Conservation (phyloP, 2,797 vertebrate species). For the Micropoecilia bifurca region DNA sequence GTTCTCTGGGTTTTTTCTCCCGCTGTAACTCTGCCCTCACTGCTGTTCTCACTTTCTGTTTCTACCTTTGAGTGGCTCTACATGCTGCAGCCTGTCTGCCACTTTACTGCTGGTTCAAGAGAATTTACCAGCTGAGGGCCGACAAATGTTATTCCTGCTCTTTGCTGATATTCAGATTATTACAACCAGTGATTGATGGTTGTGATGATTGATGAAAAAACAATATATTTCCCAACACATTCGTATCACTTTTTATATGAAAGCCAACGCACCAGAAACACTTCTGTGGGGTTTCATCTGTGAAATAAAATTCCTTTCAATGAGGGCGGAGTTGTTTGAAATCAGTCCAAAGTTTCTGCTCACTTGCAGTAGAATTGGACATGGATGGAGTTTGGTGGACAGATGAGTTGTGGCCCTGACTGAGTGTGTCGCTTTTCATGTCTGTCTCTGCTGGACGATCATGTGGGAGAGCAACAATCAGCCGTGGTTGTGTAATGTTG, state of each 20-base stretch:
- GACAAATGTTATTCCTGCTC: neutral
- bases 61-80: neutral
- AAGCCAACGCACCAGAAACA: neutral
- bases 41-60: neutral
- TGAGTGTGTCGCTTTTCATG: neutral
- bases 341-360: neutral
- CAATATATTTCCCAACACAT: neutral
- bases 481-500: neutral
- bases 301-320: neutral
- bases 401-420: neutral
- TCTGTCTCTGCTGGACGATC: neutral
- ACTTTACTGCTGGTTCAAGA: neutral
- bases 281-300: neutral
- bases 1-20: neutral
- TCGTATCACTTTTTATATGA: neutral
- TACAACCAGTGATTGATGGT: too few species aligned
- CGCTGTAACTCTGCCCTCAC: neutral
- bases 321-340: neutral
- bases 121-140: neutral
- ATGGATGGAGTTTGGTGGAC: neutral
- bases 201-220: neutral
- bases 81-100: neutral
- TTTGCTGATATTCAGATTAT: neutral
- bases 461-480: constrained; percentile 3
- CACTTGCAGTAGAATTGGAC: neutral